phyloP scores from a whole-genome alignment of 1,140 invertebrate species.

The Drosophila murphyi region DNA sequence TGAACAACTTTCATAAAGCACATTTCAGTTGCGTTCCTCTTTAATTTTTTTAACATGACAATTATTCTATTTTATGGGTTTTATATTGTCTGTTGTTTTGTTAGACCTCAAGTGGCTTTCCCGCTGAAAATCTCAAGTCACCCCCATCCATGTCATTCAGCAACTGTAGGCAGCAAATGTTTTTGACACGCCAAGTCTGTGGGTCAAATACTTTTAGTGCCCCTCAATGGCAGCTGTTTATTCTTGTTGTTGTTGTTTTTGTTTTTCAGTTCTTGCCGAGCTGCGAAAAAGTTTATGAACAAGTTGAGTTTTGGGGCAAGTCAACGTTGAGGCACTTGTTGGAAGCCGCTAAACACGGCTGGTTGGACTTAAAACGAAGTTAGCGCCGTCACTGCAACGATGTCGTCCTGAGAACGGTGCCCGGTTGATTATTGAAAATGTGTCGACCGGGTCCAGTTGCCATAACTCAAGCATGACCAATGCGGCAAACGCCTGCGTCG shows the following conservation, averaged over 20 bases:
- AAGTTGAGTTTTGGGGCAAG: conserved; percentile 20
- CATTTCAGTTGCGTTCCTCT: conserved; percentile 12
- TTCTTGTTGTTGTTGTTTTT: conserved; percentile 25
- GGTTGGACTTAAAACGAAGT: conserved; percentile 75
- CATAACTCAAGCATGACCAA: conserved; percentile 70
- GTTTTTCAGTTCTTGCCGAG: conserved; percentile 40
- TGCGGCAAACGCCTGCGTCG: conserved; percentile 42
- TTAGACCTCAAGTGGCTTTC: conserved; percentile 35
- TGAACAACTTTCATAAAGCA: conserved; percentile 3
- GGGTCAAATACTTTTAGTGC: conserved; percentile 64
- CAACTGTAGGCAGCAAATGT: conserved; percentile 75
- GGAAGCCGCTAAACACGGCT: conserved; percentile 54
- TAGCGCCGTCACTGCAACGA: conserved; percentile 43
- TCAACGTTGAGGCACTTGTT: conserved; percentile 14
- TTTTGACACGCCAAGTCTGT: conserved; percentile 77
- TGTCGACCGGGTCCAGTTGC: conserved; percentile 72
- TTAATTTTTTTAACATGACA: conserved; percentile 16
- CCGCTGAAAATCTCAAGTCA: conserved; percentile 9
- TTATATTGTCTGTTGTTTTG: conserved; percentile 39
- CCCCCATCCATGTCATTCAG: background rate
- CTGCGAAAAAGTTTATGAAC: conserved; percentile 61
- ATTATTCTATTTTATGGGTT: conserved; percentile 40
- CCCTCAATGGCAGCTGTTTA: conserved; percentile 39
- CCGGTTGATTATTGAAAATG: conserved; percentile 80
- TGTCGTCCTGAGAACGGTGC: conserved; percentile 38